These are phyloP conservation scores for Heterohyrax brucei DNA, from an alignment of 2,797 vertebrate genomes.

Conservation along the genomic window DNA sequence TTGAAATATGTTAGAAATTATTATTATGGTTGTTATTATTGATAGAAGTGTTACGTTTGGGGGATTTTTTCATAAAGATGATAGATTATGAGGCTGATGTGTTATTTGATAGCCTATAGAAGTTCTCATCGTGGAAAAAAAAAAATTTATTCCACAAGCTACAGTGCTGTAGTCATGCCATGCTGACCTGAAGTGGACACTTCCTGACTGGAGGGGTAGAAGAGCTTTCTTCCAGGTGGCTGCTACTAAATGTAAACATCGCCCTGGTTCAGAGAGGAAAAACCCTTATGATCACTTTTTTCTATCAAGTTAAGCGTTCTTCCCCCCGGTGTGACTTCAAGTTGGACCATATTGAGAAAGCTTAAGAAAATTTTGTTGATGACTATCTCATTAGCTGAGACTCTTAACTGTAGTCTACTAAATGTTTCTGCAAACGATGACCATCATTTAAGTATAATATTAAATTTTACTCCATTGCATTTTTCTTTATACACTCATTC, in stretches of 20 bases:
- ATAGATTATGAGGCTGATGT: not conserved
- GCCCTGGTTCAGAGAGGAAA: not conserved
- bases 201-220: not conserved
- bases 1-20: not conserved
- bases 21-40: not conserved
- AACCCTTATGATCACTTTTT: not conserved
- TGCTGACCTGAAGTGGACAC: not conserved
- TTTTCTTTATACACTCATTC: not conserved
- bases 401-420: not conserved
- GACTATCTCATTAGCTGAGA: not conserved
- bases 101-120: not conserved
- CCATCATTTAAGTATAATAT: not conserved
- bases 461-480: not conserved
- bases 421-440: not conserved
- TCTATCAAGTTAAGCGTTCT: not conserved
- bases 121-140: slow-evolving; percentile 22
- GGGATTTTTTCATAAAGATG: not conserved
- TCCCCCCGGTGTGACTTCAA: not conserved
- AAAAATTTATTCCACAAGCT: not conserved
- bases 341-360: not conserved
- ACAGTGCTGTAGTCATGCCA: too few species aligned
- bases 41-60: not conserved
- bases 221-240: not conserved
- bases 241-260: not conserved
- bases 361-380: not conserved